Conservation (phyloP, 1,140 invertebrate species). For the Cataglyphis hispanica region DNA sequence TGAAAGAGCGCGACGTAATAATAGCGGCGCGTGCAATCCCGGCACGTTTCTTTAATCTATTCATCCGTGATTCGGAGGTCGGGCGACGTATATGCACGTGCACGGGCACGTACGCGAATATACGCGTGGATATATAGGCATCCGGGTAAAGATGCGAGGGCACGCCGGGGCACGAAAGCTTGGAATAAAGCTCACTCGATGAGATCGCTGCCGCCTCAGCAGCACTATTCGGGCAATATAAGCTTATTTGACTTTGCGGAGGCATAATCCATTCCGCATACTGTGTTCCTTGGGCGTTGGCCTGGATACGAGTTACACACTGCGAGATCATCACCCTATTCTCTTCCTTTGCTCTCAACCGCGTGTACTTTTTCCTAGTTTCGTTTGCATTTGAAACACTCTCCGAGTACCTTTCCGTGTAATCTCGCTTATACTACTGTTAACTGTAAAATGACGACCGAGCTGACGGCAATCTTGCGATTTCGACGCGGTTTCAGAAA, state of each 20-base stretch:
- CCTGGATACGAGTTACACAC: constrained; percentile 33
- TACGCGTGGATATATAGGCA: background rate
- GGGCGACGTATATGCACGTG: background rate
- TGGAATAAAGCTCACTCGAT: constrained; percentile 55
- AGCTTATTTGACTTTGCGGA: constrained; percentile 68
- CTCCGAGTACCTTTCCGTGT: constrained; percentile 47
- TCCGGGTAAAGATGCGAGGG: constrained; percentile 37
- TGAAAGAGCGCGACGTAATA: constrained; percentile 17
- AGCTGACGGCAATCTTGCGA: constrained; percentile 1
- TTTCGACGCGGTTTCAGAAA: constrained; percentile 23
- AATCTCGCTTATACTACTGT: constrained; percentile 50
- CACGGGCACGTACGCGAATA: constrained; percentile 25
- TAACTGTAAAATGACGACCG: constrained; percentile 15
- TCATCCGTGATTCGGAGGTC: constrained; percentile 36
- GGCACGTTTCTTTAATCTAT: constrained; percentile 63
- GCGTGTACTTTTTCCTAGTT: constrained; percentile 34
- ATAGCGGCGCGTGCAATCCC: constrained; percentile 22
- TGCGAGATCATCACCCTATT: background rate
- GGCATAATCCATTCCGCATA: constrained; percentile 64
- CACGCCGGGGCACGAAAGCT: constrained; percentile 38
- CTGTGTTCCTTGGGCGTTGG: constrained; percentile 48
- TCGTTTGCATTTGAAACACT: constrained; percentile 56
- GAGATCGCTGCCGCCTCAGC: background rate
- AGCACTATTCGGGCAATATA: constrained; percentile 61
- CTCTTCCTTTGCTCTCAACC: background rate